These are phyloP conservation scores for Pitangus sulphuratus DNA, from an alignment of 2,797 vertebrate species.

Conservation along the genomic window DNA sequence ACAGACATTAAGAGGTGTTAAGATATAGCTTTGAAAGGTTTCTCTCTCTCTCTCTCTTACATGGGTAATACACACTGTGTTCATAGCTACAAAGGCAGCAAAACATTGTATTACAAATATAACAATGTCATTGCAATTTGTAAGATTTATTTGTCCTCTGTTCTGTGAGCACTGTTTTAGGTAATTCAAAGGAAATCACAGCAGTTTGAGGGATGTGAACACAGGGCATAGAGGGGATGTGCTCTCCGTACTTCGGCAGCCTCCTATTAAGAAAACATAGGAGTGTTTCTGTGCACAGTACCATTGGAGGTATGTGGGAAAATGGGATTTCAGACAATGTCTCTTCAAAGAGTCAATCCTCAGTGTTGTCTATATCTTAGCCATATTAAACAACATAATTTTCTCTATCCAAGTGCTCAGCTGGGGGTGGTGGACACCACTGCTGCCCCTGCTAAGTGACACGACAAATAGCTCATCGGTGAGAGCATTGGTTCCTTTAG, in stretches of 20 bases:
- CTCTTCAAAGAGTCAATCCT: fast-evolving
- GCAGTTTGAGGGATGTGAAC: not conserved
- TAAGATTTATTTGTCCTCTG: not conserved
- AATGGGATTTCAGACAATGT: not conserved
- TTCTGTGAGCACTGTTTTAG: not conserved
- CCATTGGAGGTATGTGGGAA: not conserved
- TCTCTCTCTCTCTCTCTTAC: not conserved
- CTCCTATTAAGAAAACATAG: fast-evolving
- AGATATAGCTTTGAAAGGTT: fast-evolving
- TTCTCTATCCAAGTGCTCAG: not conserved
- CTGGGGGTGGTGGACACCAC: not conserved
- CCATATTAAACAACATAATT: not conserved
- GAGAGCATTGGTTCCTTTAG: not conserved
- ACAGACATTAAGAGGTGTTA: not conserved
- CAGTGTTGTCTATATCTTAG: not conserved
- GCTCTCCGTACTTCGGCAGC: not conserved
- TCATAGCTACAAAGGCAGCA: not conserved
- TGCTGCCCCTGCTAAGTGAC: constrained; percentile 5
- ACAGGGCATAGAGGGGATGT: fast-evolving
- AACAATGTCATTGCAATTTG: not conserved
- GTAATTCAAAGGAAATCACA: not conserved
- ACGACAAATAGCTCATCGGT: not conserved
- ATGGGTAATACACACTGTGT: fast-evolving
- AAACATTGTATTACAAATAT: not conserved
- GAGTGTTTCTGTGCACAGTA: not conserved